Evolutionary conservation across 2,888 invertebrate genomes (phyloP).

Genomic region (Dyspetes luteomarginatus): DNA sequence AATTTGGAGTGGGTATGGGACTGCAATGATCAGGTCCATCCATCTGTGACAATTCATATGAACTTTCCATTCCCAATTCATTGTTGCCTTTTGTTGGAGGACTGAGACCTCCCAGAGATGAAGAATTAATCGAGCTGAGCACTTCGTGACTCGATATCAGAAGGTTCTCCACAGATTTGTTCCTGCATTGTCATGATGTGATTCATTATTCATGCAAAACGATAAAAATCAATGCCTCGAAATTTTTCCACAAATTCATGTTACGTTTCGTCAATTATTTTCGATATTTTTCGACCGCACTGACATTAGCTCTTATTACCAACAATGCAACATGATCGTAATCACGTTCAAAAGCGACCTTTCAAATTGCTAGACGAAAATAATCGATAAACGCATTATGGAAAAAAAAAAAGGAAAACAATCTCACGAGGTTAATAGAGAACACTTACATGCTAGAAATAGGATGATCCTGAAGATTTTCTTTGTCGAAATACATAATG

Average conservation of each 20-base stretch:
- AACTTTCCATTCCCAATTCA: slow-evolving; percentile 75
- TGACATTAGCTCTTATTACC: neutral
- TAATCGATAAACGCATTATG: slow-evolving; percentile 54
- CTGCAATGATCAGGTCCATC: slow-evolving; percentile 78
- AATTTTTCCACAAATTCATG: neutral
- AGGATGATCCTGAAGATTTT: slow-evolving; percentile 72
- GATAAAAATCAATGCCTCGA: neutral
- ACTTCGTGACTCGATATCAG: slow-evolving; percentile 88
- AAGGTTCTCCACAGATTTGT: slow-evolving; percentile 88
- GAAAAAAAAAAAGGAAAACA: slow-evolving; percentile 34
- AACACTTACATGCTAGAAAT: slow-evolving; percentile 74
- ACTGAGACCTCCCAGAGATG: slow-evolving; percentile 85
- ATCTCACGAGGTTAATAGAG: slow-evolving; percentile 35
- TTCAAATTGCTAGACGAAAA: slow-evolving; percentile 35
- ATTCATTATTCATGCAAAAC: neutral
- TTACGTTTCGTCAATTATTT: neutral
- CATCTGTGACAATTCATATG: slow-evolving; percentile 81
- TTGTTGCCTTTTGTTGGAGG: slow-evolving; percentile 84
- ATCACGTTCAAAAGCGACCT: slow-evolving; percentile 11
- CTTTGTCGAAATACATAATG: slow-evolving; percentile 74
- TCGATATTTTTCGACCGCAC: neutral
- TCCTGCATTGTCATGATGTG: slow-evolving; percentile 81
- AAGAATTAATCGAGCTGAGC: slow-evolving; percentile 87
- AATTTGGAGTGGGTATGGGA: slow-evolving; percentile 84
- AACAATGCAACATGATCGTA: slow-evolving; percentile 10